Percentiles rank a stretch among this genome's conserved stretches.
Evolutionary conservation across 2,888 invertebrate species (phyloP).

Genomic region (Eupithecia dodoneata): DNA sequence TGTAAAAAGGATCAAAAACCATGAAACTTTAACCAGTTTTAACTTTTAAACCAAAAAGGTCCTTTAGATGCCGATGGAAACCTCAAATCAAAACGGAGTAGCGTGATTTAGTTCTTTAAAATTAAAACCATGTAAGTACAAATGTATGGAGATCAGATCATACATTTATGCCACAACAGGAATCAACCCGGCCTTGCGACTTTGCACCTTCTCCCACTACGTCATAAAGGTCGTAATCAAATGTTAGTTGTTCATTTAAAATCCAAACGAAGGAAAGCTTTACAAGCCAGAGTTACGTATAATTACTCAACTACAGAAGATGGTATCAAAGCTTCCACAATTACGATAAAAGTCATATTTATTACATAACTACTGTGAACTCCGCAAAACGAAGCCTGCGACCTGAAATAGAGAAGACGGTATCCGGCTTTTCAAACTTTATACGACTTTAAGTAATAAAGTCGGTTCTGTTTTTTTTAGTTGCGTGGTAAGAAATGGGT

Average conservation of each 20-base stretch:
- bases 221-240: not conserved
- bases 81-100: not conserved
- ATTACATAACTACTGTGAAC: constrained; percentile 35
- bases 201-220: not conserved
- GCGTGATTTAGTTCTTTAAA: not conserved
- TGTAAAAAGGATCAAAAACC: no score
- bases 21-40: not conserved
- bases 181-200: not conserved
- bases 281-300: constrained; percentile 7
- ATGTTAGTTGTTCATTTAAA: not conserved
- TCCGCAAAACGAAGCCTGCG: constrained; percentile 26
- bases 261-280: not conserved
- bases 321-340: constrained; percentile 25
- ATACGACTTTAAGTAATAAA: not conserved
- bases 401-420: constrained; percentile 16
- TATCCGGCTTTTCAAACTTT: not conserved
- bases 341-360: constrained; percentile 35
- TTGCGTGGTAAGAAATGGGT: no score
- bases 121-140: not conserved
- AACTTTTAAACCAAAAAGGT: not conserved
- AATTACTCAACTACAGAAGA: constrained; percentile 25
- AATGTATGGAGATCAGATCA: not conserved
- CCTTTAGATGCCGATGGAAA: not conserved
- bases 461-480: not conserved
- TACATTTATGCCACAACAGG: not conserved